These are phyloP conservation scores for Dryobota labecula DNA, from an alignment of 2,888 invertebrate species.

Conservation along the genomic window DNA sequence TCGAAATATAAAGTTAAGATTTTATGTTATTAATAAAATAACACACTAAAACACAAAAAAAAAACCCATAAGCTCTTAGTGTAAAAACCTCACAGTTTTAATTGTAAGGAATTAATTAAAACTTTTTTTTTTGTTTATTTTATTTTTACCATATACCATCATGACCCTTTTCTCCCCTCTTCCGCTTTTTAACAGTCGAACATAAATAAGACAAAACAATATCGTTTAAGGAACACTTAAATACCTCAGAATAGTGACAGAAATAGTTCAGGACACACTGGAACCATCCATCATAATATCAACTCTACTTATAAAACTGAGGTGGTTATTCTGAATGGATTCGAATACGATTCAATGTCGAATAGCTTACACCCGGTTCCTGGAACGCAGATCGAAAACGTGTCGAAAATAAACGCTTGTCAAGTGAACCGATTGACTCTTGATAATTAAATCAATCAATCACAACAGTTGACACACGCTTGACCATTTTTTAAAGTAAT, in stretches of 20 bases:
- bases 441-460: not conserved
- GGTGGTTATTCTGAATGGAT: constrained; percentile 70
- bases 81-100: no score
- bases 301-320: constrained; percentile 62
- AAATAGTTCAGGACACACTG: constrained; percentile 74
- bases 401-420: not conserved
- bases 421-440: not conserved
- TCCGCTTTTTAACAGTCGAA: constrained; percentile 35
- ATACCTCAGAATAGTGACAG: constrained; percentile 54
- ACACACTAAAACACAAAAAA: no score
- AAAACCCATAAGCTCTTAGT: no score
- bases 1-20: no score
- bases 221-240: constrained; percentile 64
- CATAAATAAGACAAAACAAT: constrained; percentile 60
- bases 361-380: not conserved
- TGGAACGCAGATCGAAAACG: not conserved
- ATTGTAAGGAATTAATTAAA: no score
- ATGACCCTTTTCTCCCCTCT: constrained; percentile 23
- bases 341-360: constrained; percentile 10
- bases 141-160: not conserved
- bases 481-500: not conserved
- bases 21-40: no score
- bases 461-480: not conserved
- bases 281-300: constrained; percentile 78
- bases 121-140: no score